Conservation (phyloP, 1,140 invertebrate genomes). For the Plectrocnemia conspersa region DNA sequence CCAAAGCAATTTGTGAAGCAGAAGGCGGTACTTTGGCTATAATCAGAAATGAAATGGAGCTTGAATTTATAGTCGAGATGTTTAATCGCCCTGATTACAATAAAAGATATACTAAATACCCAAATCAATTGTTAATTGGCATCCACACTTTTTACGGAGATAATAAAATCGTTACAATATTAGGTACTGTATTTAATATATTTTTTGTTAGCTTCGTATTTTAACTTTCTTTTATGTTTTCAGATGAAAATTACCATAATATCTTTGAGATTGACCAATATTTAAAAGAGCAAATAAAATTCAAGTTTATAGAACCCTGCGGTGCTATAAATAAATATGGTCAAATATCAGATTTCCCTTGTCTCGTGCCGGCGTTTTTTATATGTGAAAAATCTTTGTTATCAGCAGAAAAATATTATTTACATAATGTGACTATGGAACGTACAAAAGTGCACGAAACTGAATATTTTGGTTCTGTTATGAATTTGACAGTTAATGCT, state of each 20-base stretch:
- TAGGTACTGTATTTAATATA: conserved; percentile 31
- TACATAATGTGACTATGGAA: no score
- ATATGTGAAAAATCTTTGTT: not conserved
- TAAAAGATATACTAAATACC: conserved; percentile 36
- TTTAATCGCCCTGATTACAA: no score
- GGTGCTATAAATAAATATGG: not conserved
- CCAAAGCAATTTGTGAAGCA: conserved; percentile 34
- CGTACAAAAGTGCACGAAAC: no score
- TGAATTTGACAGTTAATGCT: no score
- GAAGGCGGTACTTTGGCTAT: conserved; percentile 38
- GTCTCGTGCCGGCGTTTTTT: not conserved
- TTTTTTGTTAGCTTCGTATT: not conserved
- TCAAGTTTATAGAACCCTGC: not conserved
- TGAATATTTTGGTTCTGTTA: no score
- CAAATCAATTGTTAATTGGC: conserved; percentile 38
- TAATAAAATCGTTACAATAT: conserved; percentile 37
- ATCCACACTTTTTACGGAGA: conserved; percentile 39
- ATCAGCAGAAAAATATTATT: not conserved
- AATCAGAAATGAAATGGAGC: conserved; percentile 31
- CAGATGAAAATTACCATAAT: not conserved
- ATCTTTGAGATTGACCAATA: not conserved
- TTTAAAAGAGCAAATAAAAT: not conserved
- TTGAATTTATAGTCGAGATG: conserved; percentile 12
- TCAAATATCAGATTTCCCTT: not conserved
- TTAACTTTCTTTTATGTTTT: not conserved